Evolutionary conservation across 2,888 invertebrate species (phyloP).

Genomic region (Nebria salina): DNA sequence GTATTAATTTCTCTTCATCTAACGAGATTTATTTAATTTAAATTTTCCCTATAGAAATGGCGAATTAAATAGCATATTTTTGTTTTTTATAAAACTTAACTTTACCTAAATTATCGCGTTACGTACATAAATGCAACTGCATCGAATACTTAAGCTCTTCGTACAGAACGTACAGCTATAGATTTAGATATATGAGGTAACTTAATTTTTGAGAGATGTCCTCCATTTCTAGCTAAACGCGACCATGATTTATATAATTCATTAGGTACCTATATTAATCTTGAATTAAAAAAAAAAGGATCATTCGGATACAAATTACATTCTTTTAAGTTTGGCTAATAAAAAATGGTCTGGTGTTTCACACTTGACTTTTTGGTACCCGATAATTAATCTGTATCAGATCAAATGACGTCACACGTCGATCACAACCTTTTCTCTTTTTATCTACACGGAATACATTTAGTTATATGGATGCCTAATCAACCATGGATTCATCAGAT

Average conservation of each 20-base stretch:
- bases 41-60: too few relatives aligned
- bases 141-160: too few relatives aligned
- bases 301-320: not conserved
- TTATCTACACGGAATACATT: not conserved
- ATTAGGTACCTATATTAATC: not conserved
- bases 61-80: too few relatives aligned
- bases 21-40: too few relatives aligned
- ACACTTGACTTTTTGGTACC: not conserved
- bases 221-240: not conserved
- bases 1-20: too few relatives aligned
- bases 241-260: not conserved
- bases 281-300: not conserved
- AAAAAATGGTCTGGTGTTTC: not conserved
- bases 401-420: not conserved
- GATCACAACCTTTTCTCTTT: not conserved
- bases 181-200: too few relatives aligned
- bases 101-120: too few relatives aligned
- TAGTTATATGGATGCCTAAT: not conserved
- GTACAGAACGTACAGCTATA: too few relatives aligned
- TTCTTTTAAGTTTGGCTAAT: not conserved
- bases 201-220: not conserved
- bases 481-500: not conserved
- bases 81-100: too few relatives aligned
- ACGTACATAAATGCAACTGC: too few relatives aligned
- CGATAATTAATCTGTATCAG: slow-evolving; percentile 1